Evolutionary conservation across 2,797 vertebrate genomes (phyloP), one percentile per base, ranked within the genome.

Genomic region (Eulemur rubriventer): DNA sequence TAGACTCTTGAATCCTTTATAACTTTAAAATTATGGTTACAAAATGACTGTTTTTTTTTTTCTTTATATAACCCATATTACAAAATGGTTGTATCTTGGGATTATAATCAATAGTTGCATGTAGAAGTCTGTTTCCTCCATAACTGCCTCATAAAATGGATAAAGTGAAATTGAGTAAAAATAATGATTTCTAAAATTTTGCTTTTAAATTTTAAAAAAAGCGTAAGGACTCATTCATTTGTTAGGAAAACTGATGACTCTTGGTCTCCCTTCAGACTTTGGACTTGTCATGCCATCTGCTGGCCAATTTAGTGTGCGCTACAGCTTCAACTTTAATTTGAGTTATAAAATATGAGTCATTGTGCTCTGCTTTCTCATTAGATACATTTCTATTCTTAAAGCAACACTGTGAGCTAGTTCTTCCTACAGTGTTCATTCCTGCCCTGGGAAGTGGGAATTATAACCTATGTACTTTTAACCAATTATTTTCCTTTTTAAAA

Each of bases 271-370:
- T 93, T 90, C 26, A 89, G 48, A 89, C 43, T 96, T 89, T 94
- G 65, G 16, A 73, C 48, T 94, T 96, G 26, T 73, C 72, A 28
- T 79, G 94, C 96, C 97, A 89, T 89, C 97, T 97, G 86, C 91
- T 97, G 95, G 93, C 86, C 48, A 95, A 1, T 72, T 89, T 75
- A 65, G 73, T 79, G 20, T 86, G 84, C 20, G 28, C 0, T 78
- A 38, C 46, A 75, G 38, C 43, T 75, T 88, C 52, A 43, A 4
- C 41, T 76, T 83, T 65, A 26, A 11, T 83, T 73, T 72, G 35
- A 89, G 48, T 14, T 13, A 18, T 72, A 6, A 83, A 52, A 14
- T 38, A 3, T 41, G 38, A 63, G n/a, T 14, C 30, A 7, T 41
- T 57, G 16, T 84, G 57, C 59, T 43, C 6, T 87, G 65, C 70